These are phyloP conservation scores for Pipistrellus pipistrellus DNA, from an alignment of 2,797 vertebrate genomes.

Conservation along the genomic window DNA sequence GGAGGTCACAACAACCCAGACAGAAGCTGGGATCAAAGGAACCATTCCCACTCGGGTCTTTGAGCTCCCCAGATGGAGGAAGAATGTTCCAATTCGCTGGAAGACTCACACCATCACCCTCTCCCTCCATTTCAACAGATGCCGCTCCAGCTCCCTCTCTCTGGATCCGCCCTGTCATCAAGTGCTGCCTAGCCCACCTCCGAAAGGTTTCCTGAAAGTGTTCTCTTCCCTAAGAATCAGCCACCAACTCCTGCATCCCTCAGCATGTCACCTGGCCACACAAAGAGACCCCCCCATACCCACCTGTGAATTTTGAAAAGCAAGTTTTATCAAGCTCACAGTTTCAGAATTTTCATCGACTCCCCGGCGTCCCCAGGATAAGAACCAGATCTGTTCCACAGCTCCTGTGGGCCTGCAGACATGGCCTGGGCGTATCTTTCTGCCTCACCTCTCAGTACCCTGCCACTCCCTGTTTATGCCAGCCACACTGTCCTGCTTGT, in stretches of 20 bases:
- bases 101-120: not conserved
- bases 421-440: too few species aligned
- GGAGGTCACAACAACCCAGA: conserved; percentile 22
- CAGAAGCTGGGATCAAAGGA: conserved; percentile 50
- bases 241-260: not conserved
- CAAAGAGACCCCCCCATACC: too few species aligned
- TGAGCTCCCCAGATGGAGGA: not conserved
- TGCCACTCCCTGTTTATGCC: not conserved
- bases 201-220: not conserved
- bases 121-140: not conserved
- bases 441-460: not conserved
- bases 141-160: not conserved
- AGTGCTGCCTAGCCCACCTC: not conserved
- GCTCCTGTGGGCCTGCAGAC: not conserved
- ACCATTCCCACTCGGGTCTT: not conserved
- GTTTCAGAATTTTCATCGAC: not conserved
- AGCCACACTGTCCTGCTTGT: too few species aligned
- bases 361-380: not conserved
- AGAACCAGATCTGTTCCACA: not conserved
- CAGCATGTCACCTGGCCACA: too few species aligned
- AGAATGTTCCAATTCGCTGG: conserved; percentile 3
- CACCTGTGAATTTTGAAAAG: not conserved
- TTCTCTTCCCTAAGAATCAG: not conserved
- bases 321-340: not conserved
- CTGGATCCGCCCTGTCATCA: not conserved